A percentile compares a stretch with the other conserved stretches of the same genome.
Evolutionary conservation across 2,888 invertebrate species (phyloP).

Genomic region (Dynastes maya): DNA sequence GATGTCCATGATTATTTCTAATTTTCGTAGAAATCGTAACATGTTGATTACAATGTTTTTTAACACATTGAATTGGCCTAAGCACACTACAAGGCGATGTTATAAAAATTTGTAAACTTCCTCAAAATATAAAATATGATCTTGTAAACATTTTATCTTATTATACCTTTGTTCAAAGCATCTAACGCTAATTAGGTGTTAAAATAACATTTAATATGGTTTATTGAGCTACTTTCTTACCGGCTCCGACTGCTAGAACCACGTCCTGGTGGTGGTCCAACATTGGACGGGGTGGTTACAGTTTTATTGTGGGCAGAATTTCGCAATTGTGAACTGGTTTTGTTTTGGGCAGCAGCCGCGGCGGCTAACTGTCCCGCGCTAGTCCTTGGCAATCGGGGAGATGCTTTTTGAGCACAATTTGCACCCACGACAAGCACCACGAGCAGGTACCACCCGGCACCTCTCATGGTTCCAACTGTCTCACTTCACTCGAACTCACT

Average conservation of each 20-base stretch:
- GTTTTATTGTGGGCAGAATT: conserved; percentile 56
- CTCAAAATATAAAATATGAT: too few relatives aligned
- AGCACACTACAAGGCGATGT: too few relatives aligned
- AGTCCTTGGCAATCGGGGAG: conserved; percentile 75
- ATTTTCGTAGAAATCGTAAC: too few relatives aligned
- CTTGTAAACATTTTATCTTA: too few relatives aligned
- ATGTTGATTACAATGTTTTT: too few relatives aligned
- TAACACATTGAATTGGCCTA: too few relatives aligned
- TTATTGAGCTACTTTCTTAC: conserved; percentile 57
- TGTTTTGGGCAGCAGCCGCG: conserved; percentile 68
- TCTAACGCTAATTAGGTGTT: too few relatives aligned
- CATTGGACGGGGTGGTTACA: conserved; percentile 58
- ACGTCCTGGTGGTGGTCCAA: conserved; percentile 64
- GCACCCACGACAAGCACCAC: conserved; percentile 60
- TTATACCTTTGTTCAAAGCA: too few relatives aligned
- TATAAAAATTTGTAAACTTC: too few relatives aligned
- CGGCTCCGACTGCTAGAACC: conserved; percentile 64
- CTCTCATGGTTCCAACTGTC: conserved; percentile 60
- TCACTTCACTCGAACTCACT: conserved; percentile 49
- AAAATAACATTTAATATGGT: background rate
- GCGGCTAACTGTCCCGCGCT: conserved; percentile 74
- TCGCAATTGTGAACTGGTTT: conserved; percentile 65
- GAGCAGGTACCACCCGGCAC: conserved; percentile 65
- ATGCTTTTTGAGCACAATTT: conserved; percentile 66
- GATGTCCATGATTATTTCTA: too few relatives aligned